Base-by-base conservation (phyloP, 2,888 invertebrate species). In the Tridacna gigas region DNA sequence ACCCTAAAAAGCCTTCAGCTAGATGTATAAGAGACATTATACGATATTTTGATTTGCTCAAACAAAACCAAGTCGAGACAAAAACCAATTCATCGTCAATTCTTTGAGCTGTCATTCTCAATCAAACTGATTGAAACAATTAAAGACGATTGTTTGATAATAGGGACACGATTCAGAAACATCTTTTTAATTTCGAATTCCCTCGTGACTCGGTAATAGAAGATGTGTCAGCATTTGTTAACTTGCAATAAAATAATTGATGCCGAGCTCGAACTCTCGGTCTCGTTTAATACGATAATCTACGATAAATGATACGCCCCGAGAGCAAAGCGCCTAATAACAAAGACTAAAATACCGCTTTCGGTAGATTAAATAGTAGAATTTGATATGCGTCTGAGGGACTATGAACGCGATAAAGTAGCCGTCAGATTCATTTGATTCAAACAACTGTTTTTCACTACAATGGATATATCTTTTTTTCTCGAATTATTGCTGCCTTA, bases 351-450 rank as follows among this genome's bases (percentile, higher is more conserved):
- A 71, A 71, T 47, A 71, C 63, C 47, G 74, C 75, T 76, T 83
- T 80, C 79, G 77, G 77, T 77, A 83, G 77, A 83, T 83, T 83
- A 77, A 83, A 80, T 77, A 74, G 65, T 69, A 25, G 74, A 83
- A 80, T 74, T 74, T 67, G 77, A 83, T 80, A 66, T 63, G 22
- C 77, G n/a, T 28, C 60, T 11, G 67, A 74, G 77, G 67, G 56
- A 69, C 51, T 20, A 22, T 20, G 60, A 45, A 47, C 25, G 67
- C n/a, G 28, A 13, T 56, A 83, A 83, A 83, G 56, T 56, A 56
- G 56, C 56, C 20, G 15, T 56, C 15, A 56, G 56, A 56, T 56
- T 56, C 56, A 56, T 20, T 56, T 20, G 20, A 15, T 9, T 56
- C 20, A 56, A 56, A 56, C 56, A 56, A 56, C 7, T 11, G 56